These are phyloP conservation scores for Montipora capricornis DNA, from an alignment of 64 coral and sea anemone species.

Conservation along the genomic window DNA sequence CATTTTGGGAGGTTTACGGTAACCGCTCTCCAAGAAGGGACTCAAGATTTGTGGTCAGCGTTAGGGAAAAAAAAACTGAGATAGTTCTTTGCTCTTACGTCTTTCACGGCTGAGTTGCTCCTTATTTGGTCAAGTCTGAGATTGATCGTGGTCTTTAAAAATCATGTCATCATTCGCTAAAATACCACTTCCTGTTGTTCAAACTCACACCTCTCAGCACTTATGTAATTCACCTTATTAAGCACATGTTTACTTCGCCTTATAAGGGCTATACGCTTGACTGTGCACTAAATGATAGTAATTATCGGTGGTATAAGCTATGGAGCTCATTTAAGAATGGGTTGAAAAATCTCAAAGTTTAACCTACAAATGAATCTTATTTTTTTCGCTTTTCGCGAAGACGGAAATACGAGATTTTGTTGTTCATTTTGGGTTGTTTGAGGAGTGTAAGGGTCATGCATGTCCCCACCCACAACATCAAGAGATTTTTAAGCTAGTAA, in stretches of 20 bases:
- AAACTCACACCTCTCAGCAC: background rate
- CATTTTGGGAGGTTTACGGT: background rate
- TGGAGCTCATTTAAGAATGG: background rate
- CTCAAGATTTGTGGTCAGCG: slow-evolving; percentile 3
- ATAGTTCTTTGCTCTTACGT: background rate
- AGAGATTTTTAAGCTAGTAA: background rate
- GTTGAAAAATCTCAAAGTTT: background rate
- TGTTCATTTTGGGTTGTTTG: background rate
- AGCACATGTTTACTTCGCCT: slow-evolving; percentile 44
- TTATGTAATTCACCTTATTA: background rate
- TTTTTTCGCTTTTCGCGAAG: background rate
- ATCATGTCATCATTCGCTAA: background rate
- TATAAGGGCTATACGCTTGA: slow-evolving; percentile 31
- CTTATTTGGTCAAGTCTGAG: slow-evolving; percentile 36
- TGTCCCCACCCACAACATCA: slow-evolving; percentile 17
- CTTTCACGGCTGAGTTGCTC: background rate
- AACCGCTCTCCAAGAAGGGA: background rate
- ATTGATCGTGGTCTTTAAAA: background rate
- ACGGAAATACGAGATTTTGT: slow-evolving; percentile 28
- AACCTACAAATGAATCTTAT: too few species aligned
- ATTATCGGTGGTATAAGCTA: background rate
- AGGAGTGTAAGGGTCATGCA: background rate
- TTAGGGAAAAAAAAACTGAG: background rate
- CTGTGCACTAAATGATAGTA: slow-evolving; percentile 11
- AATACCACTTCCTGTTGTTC: slow-evolving; percentile 35